Percentiles rank a stretch among this genome's conserved stretches.
These are phyloP conservation scores for Halichoeres trimaculatus DNA, from an alignment of 2,113 vertebrate genomes.

Conservation along the genomic window DNA sequence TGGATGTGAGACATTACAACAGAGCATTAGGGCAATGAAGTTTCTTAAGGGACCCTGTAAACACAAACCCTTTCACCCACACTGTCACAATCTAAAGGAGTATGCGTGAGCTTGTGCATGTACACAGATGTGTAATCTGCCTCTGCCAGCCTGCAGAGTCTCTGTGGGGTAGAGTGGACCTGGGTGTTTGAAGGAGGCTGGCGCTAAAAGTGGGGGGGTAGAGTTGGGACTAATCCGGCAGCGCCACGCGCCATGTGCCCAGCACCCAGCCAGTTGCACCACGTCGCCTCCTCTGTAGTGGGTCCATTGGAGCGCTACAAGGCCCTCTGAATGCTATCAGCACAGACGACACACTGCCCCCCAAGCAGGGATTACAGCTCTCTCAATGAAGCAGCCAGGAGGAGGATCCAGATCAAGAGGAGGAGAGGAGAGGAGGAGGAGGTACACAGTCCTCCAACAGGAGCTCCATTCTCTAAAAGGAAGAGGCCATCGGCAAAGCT, in stretches of 20 bases:
- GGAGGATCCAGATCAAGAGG: slow-evolving; percentile 65
- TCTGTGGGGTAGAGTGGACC: slow-evolving; percentile 49
- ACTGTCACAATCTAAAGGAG: slow-evolving; percentile 20
- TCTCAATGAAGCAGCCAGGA: slow-evolving; percentile 72
- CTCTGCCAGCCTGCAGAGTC: slow-evolving; percentile 66
- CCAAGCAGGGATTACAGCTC: slow-evolving; percentile 80
- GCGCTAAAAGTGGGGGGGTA: slow-evolving; percentile 53
- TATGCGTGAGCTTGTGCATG: slow-evolving; percentile 40
- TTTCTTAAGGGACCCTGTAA: slow-evolving; percentile 48
- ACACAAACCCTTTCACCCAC: slow-evolving; percentile 40
- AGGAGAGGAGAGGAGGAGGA: slow-evolving; percentile 66
- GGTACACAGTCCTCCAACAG: slow-evolving; percentile 65
- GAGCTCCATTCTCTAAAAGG: slow-evolving; percentile 65
- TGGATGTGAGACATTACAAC: slow-evolving; percentile 33
- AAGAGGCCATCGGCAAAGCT: slow-evolving; percentile 70
- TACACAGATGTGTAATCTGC: slow-evolving; percentile 73
- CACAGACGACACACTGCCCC: slow-evolving; percentile 79
- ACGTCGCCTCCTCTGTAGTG: slow-evolving; percentile 70
- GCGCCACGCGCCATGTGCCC: slow-evolving; percentile 65
- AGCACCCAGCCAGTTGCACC: slow-evolving; percentile 73
- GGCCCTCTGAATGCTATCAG: slow-evolving; percentile 82
- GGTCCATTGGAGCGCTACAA: slow-evolving; percentile 74
- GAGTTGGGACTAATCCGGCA: slow-evolving; percentile 73
- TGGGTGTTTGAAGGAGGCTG: slow-evolving; percentile 67
- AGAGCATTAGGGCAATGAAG: slow-evolving; percentile 41